Evolutionary conservation across 2,797 vertebrate species (phyloP).

Genomic region (Microcaecilia unicolor): DNA sequence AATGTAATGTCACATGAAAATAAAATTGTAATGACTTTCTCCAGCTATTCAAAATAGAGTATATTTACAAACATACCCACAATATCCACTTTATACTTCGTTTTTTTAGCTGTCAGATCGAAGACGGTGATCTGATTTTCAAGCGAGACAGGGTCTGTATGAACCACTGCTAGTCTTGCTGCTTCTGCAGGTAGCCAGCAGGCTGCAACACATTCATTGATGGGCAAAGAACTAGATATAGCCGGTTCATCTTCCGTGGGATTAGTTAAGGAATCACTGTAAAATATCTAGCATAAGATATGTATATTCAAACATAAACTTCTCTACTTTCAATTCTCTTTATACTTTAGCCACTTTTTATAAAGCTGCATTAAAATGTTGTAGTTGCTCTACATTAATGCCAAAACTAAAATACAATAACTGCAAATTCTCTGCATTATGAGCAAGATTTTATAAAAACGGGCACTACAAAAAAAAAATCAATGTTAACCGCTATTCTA

Average conservation of each 20-base stretch:
- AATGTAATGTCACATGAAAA: too few species aligned
- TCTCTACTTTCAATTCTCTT: too few species aligned
- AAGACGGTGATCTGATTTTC: constrained; percentile 44
- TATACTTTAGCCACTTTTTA: too few species aligned
- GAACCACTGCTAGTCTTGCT: constrained; percentile 48
- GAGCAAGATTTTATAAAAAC: too few species aligned
- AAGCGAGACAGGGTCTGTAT: neutral
- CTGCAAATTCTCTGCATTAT: too few species aligned
- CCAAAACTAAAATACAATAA: too few species aligned
- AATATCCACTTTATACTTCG: constrained; percentile 42
- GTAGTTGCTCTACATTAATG: too few species aligned
- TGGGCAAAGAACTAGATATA: constrained; percentile 35
- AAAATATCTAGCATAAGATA: constrained; percentile 47
- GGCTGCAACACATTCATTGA: constrained; percentile 31
- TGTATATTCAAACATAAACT: too few species aligned
- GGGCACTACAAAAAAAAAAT: too few species aligned
- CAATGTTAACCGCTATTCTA: too few species aligned
- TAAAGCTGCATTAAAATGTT: too few species aligned
- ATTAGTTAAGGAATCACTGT: constrained; percentile 36
- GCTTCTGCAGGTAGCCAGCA: constrained; percentile 55
- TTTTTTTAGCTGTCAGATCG: constrained; percentile 46
- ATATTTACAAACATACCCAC: constrained; percentile 22
- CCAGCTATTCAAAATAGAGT: neutral
- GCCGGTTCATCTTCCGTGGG: constrained; percentile 40
- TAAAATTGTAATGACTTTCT: neutral